phyloP scores from a whole-genome alignment of 2,113 vertebrate genomes.

The Recurvirostra avosetta region DNA sequence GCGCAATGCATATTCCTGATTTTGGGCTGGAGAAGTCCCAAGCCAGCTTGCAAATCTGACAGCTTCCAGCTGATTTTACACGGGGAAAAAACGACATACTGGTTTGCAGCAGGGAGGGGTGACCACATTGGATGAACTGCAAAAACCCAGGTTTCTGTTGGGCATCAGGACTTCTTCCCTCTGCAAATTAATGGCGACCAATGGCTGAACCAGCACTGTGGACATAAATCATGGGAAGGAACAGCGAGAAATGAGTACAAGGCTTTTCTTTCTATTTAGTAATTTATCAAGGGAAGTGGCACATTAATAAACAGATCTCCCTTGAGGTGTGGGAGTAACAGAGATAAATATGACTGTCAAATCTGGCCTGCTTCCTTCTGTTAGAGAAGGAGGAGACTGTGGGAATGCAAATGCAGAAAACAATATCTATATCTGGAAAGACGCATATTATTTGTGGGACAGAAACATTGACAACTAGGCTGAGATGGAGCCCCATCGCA shows the following conservation, averaged over 20 bases:
- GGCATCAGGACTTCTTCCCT: slow-evolving; percentile 36
- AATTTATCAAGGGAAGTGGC: slow-evolving; percentile 87
- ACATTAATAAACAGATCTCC: slow-evolving; percentile 89
- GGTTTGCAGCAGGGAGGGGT: not conserved
- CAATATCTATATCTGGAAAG: slow-evolving; percentile 28
- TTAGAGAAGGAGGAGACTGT: slow-evolving; percentile 66
- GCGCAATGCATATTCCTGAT: slow-evolving; percentile 39
- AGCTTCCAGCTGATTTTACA: slow-evolving; percentile 46
- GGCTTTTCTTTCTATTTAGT: slow-evolving; percentile 87
- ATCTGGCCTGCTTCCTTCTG: slow-evolving; percentile 76
- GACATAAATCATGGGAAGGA: slow-evolving; percentile 81
- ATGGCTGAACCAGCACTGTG: slow-evolving; percentile 31
- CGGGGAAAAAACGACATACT: not conserved
- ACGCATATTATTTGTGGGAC: not conserved
- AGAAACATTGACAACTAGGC: slow-evolving; percentile 28
- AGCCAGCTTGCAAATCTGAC: slow-evolving; percentile 37
- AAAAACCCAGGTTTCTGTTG: slow-evolving; percentile 16
- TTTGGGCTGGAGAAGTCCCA: slow-evolving; percentile 54
- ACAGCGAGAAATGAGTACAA: slow-evolving; percentile 81
- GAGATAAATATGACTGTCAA: slow-evolving; percentile 84
- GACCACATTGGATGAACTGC: not conserved
- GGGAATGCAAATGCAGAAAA: slow-evolving; percentile 68
- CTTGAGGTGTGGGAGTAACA: slow-evolving; percentile 82
- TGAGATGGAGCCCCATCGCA: not conserved
- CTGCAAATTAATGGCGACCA: slow-evolving; percentile 65